These are phyloP conservation scores for Valencia hispanica DNA, from an alignment of 2,797 vertebrate species.

Conservation along the genomic window DNA sequence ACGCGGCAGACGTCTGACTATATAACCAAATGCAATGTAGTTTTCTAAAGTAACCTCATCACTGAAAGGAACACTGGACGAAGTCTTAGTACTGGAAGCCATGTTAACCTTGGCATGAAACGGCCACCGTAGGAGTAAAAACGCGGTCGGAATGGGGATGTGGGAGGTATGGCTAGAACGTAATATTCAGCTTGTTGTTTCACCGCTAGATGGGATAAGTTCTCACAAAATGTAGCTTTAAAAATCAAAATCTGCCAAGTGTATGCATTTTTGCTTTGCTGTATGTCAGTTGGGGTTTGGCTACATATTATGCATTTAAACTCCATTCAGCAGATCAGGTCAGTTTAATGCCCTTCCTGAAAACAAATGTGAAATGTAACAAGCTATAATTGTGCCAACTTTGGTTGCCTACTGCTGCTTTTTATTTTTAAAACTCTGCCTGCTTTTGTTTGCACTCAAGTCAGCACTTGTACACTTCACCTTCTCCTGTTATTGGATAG, in stretches of 20 bases:
- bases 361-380: conserved; percentile 4
- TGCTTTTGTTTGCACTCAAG: not conserved
- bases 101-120: too few species aligned
- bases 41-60: too few species aligned
- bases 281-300: not conserved
- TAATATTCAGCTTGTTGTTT: too few species aligned
- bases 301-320: not conserved
- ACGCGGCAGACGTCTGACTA: too few species aligned
- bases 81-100: too few species aligned
- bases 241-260: not conserved
- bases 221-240: too few species aligned
- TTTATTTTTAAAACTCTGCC: not conserved
- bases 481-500: not conserved
- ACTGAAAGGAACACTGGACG: too few species aligned
- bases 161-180: too few species aligned
- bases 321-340: not conserved
- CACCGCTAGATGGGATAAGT: too few species aligned
- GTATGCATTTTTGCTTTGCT: not conserved
- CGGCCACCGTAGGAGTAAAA: too few species aligned
- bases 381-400: not conserved
- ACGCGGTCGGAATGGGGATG: too few species aligned
- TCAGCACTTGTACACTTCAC: not conserved
- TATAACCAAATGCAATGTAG: too few species aligned
- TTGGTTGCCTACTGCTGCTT: not conserved
- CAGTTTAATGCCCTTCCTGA: not conserved